Evolutionary conservation across 2,888 invertebrate genomes (phyloP), one percentile per base, ranked within the genome.

Genomic region (Choristoneura rosaceana): DNA sequence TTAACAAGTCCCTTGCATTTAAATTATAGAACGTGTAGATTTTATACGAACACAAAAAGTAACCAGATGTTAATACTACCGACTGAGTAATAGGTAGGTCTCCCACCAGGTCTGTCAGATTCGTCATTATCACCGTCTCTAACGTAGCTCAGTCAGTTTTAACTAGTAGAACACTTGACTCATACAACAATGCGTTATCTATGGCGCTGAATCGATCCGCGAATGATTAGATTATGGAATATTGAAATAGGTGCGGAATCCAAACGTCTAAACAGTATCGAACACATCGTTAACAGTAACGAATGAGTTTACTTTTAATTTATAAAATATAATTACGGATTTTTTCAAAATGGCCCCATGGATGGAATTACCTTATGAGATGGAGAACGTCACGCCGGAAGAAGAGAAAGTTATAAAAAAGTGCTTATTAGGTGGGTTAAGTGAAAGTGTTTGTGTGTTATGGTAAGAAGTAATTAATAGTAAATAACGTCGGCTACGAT

Each of bases 361-460:
- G 84, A 75, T 84, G 62, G 85, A 90, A 4, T 78, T 91, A 50
- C 93, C 93, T 0, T 92, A 89, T 66, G 87, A 90, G 60, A 89
- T 93, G 14, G 84, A 79, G 7, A 80, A 87, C 52, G 90, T 92
- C 41, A 83, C 87, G 0, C 73, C 85, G 0, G 93, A 93, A 14
- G 93, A 94, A 69, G 90, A 91, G 10, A 92, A 90, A 74, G 65
- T 89, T 2, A 89, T 93, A 45, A 89, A 87, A 75, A 93, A 91
- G 84, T 93, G 92, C 69, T 71, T 93, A 0, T 73, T 87, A 82
- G 93, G 93, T 93, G 83, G 78, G 91, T 89, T 76, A 47, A 71
- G 78, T 67, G 63, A 50, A 1, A 52, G 66, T 71, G 66, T 76
- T 77, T 76, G 73, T 73, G 65, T 73, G 74, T 81, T 12, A 25